phyloP scores from a whole-genome alignment of 2,888 invertebrate genomes.

The Rutpela maculata region DNA sequence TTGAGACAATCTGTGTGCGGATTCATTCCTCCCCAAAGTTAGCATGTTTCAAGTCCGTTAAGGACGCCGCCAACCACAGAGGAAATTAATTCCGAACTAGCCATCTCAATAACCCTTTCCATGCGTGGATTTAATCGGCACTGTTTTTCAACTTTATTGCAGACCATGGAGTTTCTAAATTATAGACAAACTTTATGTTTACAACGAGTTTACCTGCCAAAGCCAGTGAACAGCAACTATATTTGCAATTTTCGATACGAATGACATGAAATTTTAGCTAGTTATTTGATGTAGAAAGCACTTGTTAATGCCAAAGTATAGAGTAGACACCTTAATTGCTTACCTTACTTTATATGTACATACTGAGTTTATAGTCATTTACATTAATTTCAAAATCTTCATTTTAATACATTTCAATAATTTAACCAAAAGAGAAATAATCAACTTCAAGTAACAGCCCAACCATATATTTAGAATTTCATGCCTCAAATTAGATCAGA shows the following conservation, averaged over 20 bases:
- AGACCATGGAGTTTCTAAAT: slow-evolving; percentile 37
- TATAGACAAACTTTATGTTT: slow-evolving; percentile 33
- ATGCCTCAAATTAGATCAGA: too few species aligned
- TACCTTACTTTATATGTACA: too few species aligned
- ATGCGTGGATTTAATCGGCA: slow-evolving; percentile 34
- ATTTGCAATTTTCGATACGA: slow-evolving; percentile 22
- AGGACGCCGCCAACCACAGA: slow-evolving; percentile 34
- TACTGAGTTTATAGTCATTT: too few species aligned
- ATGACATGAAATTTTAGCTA: slow-evolving; percentile 23
- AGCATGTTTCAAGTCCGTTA: slow-evolving; percentile 51
- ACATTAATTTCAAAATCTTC: too few species aligned
- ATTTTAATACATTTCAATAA: too few species aligned
- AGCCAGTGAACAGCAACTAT: slow-evolving; percentile 13
- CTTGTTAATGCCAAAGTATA: not conserved
- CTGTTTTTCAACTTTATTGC: slow-evolving; percentile 37
- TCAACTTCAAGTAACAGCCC: too few species aligned
- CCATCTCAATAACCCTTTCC: slow-evolving; percentile 39
- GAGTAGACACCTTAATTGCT: not conserved
- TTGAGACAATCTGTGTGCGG: slow-evolving; percentile 41
- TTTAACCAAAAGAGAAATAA: too few species aligned
- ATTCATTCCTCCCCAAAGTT: slow-evolving; percentile 36
- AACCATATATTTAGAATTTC: too few species aligned
- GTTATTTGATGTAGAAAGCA: not conserved
- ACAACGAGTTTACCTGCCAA: slow-evolving; percentile 15
- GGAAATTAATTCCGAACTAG: slow-evolving; percentile 48